These are phyloP conservation scores for Cerastis rubricosa DNA, from an alignment of 2,888 invertebrate genomes.

Conservation along the genomic window DNA sequence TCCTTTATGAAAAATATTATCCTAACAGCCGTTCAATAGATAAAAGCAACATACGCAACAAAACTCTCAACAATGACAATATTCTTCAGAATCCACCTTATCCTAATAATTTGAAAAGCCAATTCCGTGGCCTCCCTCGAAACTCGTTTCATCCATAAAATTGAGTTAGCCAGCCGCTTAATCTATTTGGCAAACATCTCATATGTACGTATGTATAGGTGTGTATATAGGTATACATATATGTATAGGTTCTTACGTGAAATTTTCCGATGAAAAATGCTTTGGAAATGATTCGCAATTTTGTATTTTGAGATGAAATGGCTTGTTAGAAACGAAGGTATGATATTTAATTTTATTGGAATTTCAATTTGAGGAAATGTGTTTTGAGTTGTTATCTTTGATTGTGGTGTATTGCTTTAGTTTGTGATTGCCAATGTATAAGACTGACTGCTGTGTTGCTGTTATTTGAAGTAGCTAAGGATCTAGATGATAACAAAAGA, in stretches of 20 bases:
- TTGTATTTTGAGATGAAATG: conserved; percentile 54
- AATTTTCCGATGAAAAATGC: conserved; percentile 56
- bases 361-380: conserved; percentile 56
- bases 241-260: conserved; percentile 20
- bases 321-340: conserved; percentile 39
- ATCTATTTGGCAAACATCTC: conserved; percentile 83
- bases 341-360: conserved; percentile 57
- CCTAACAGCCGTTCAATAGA: background rate
- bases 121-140: conserved; percentile 74
- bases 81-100: conserved; percentile 65
- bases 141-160: conserved; percentile 83
- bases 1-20: background rate
- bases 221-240: background rate
- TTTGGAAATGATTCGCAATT: conserved; percentile 56
- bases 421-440: background rate
- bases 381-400: conserved; percentile 15
- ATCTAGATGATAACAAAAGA: no score
- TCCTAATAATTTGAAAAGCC: conserved; percentile 76
- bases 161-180: conserved; percentile 83
- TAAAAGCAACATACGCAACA: conserved; percentile 26
- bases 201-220: conserved; percentile 39
- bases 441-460: background rate
- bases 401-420: conserved; percentile 7
- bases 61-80: conserved; percentile 64
- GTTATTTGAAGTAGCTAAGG: background rate